Conservation (phyloP, 2,888 invertebrate species). For the Sinelater perroti region DNA sequence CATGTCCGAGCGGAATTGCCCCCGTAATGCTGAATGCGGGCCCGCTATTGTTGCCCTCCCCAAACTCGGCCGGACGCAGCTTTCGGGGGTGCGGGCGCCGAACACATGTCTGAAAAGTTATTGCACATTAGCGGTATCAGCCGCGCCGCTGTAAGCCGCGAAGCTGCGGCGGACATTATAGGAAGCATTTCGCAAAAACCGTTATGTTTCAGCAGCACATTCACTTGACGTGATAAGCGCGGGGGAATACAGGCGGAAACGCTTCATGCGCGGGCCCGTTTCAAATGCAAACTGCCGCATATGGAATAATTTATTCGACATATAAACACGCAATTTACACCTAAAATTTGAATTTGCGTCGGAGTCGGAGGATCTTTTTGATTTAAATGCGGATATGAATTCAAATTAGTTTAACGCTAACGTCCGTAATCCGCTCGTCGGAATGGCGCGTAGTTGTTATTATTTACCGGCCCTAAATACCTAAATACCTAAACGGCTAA, state of each 20-base stretch:
- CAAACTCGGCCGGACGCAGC: conserved; percentile 15
- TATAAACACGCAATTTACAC: conserved; percentile 2
- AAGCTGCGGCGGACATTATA: conserved; percentile 3
- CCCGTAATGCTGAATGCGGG: conserved; percentile 17
- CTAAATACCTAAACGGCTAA: too few relatives aligned
- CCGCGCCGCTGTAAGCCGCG: conserved; percentile 2
- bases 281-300: conserved; percentile 9
- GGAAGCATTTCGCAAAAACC: conserved; percentile 8
- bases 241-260: conserved; percentile 15
- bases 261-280: conserved; percentile 4
- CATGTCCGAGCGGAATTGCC: conserved; percentile 13
- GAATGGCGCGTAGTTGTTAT: too few relatives aligned
- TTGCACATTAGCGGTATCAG: conserved; percentile 18
- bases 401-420: too few relatives aligned
- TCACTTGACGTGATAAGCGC: conserved; percentile 11
- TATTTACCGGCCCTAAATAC: too few relatives aligned
- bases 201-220: conserved; percentile 12
- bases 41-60: conserved; percentile 22
- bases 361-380: neutral
- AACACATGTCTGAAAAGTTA: conserved; percentile 24
- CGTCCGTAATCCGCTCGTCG: too few relatives aligned
- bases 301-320: neutral
- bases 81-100: neutral
- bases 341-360: conserved; percentile 2
- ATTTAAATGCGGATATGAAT: neutral